phyloP scores from a whole-genome alignment of 1,140 invertebrate species.

The Aphelenchoides avenae region DNA sequence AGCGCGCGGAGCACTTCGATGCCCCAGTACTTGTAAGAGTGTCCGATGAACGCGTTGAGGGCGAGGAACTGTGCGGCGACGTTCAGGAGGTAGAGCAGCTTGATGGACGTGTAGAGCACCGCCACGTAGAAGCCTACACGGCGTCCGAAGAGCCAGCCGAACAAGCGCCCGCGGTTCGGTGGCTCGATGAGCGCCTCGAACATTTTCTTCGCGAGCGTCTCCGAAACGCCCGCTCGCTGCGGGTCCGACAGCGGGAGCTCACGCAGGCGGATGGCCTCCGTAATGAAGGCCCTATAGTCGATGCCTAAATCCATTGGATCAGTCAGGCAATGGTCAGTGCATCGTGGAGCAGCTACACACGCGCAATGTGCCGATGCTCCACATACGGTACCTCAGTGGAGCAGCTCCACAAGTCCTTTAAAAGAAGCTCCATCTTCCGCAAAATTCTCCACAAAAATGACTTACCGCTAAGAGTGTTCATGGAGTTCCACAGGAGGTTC shows the following conservation, averaged over 20 bases:
- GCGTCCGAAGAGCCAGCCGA: neutral
- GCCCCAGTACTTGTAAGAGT: constrained; percentile 1
- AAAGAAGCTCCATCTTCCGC: neutral
- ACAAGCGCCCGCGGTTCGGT: neutral
- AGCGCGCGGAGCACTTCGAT: neutral
- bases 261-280: neutral
- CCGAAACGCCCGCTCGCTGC: neutral
- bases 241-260: neutral
- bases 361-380: neutral
- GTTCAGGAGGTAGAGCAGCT: neutral
- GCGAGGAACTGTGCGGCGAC: neutral
- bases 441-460: neutral
- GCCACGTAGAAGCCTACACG: neutral
- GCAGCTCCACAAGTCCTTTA: neutral
- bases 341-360: too few species aligned
- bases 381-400: neutral
- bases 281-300: neutral
- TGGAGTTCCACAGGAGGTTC: neutral
- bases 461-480: neutral
- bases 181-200: neutral
- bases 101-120: neutral
- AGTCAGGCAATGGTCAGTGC: too few species aligned
- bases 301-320: constrained; percentile 3
- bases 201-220: neutral
- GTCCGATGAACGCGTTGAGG: neutral